These are phyloP conservation scores for Gallinago undulata DNA, from an alignment of 2,113 vertebrate species.

Conservation along the genomic window DNA sequence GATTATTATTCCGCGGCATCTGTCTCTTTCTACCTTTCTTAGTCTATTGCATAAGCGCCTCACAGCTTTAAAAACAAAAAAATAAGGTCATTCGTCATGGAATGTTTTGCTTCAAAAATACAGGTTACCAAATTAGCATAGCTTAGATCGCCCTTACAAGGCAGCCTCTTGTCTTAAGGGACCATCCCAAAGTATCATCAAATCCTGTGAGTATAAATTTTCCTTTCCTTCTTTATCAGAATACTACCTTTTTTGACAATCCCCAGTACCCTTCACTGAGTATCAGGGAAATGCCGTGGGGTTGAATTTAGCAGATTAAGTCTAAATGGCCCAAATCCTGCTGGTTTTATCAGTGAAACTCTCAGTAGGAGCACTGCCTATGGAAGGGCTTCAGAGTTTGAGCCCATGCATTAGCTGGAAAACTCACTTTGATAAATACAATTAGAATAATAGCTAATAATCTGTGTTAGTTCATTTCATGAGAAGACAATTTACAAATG, in stretches of 20 bases:
- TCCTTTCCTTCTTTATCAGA: not conserved
- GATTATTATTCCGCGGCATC: constrained; percentile 41
- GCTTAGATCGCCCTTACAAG: constrained; percentile 39
- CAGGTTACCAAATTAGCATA: constrained; percentile 57
- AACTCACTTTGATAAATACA: not conserved
- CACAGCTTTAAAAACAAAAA: constrained; percentile 61
- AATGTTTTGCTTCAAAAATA: constrained; percentile 57
- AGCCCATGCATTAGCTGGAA: not conserved
- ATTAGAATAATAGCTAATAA: constrained; percentile 13
- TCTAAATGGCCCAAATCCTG: constrained; percentile 28
- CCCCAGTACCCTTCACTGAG: not conserved
- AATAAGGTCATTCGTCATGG: constrained; percentile 63
- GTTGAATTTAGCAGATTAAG: constrained; percentile 22
- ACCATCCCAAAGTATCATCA: not conserved
- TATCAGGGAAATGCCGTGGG: constrained; percentile 7
- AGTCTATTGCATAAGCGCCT: constrained; percentile 56
- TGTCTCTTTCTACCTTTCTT: constrained; percentile 49
- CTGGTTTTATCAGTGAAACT: not conserved
- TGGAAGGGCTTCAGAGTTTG: not conserved
- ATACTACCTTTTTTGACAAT: not conserved
- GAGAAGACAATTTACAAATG: not conserved
- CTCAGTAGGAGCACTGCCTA: not conserved
- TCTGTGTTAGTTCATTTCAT: not conserved
- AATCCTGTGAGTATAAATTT: not conserved
- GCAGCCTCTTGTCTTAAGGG: constrained; percentile 41